These are phyloP conservation scores for Alentia gelatinosa DNA, from an alignment of 2,888 invertebrate species.

Conservation along the genomic window DNA sequence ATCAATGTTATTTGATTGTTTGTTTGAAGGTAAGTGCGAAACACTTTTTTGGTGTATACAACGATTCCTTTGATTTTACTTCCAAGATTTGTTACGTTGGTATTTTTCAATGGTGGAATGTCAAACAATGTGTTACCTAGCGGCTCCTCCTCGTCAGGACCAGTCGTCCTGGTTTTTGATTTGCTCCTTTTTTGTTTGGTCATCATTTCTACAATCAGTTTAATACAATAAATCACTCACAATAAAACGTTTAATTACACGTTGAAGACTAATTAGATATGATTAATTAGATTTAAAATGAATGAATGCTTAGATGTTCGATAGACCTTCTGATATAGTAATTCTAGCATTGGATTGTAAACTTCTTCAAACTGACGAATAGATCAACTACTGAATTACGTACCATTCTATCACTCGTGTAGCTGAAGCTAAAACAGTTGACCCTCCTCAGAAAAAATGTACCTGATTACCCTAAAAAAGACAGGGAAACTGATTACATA, in stretches of 20 bases:
- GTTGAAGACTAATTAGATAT: not conserved
- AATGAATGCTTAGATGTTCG: not conserved
- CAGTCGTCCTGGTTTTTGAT: slow-evolving; percentile 3
- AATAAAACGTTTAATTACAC: not conserved
- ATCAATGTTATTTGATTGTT: too few species aligned
- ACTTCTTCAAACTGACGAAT: not conserved
- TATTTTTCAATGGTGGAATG: too few species aligned
- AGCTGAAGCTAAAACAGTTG: not conserved
- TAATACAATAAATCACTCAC: not conserved
- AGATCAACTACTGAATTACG: not conserved
- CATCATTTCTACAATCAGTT: not conserved
- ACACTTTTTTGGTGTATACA: too few species aligned
- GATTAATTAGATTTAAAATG: too few species aligned
- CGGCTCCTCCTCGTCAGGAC: slow-evolving; percentile 2
- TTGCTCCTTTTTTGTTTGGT: slow-evolving; percentile 23
- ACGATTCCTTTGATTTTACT: too few species aligned
- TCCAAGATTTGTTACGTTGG: too few species aligned
- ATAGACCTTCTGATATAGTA: not conserved
- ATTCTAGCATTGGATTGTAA: not conserved
- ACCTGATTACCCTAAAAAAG: not conserved
- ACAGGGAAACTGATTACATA: not conserved
- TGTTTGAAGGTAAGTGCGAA: too few species aligned
- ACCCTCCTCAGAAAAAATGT: not conserved
- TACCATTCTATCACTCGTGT: not conserved
- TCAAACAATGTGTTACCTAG: too few species aligned